Evolutionary conservation across 92 coral and sea anemone species (phyloP).

Genomic region (Parazoanthus atlanticus): DNA sequence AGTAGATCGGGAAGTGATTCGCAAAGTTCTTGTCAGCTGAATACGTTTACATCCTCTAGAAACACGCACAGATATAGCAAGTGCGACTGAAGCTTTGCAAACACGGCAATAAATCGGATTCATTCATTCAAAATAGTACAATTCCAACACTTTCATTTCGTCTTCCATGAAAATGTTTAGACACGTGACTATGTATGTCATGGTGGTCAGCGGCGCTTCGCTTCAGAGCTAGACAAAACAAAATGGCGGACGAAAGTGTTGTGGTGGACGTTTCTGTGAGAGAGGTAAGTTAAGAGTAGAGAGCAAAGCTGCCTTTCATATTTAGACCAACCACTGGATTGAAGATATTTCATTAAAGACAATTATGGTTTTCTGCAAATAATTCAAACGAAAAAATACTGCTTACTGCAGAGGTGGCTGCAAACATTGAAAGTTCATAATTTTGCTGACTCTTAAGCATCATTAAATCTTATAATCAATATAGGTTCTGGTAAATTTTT

Average conservation of each 20-base stretch:
- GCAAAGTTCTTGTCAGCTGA: not conserved
- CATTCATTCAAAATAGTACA: not conserved
- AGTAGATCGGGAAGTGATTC: not conserved
- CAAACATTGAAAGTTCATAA: too few species aligned
- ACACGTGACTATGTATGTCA: not conserved
- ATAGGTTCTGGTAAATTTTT: too few species aligned
- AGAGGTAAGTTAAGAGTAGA: not conserved
- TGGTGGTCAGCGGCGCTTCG: constrained; percentile 10
- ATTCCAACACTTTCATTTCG: not conserved
- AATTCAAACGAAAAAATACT: too few species aligned
- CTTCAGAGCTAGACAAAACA: not conserved
- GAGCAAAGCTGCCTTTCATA: not conserved
- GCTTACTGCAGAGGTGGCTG: too few species aligned
- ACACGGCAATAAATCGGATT: not conserved
- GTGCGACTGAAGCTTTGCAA: not conserved
- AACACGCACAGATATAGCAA: not conserved
- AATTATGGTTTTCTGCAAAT: too few species aligned
- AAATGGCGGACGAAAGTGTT: constrained; percentile 35
- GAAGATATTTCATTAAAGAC: too few species aligned
- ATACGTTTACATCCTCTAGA: not conserved
- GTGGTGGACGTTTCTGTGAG: not conserved
- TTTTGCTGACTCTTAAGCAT: too few species aligned
- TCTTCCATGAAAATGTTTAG: not conserved
- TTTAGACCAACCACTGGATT: not conserved
- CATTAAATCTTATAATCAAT: too few species aligned